Evolutionary conservation across 2,888 invertebrate species (phyloP).

Genomic region (Pachliopta kotzebuea): DNA sequence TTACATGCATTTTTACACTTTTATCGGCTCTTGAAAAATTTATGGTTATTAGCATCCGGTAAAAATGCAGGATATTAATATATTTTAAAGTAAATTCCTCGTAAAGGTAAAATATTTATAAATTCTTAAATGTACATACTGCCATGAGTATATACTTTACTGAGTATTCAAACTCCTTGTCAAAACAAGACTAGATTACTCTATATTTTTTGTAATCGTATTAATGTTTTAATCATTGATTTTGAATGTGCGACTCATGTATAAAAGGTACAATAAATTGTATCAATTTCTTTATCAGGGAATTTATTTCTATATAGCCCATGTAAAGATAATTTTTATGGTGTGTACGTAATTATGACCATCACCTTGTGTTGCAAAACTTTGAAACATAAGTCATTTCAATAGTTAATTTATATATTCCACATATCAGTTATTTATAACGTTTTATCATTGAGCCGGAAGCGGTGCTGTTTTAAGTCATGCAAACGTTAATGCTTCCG

Average conservation of each 20-base stretch:
- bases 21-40: background rate
- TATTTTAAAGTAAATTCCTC: background rate
- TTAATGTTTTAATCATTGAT: background rate
- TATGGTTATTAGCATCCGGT: background rate
- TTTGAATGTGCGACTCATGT: background rate
- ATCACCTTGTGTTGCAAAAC: background rate
- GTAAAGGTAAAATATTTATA: no score
- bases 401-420: no score
- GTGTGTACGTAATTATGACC: background rate
- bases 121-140: no score
- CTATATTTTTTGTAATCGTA: background rate
- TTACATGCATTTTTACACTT: background rate
- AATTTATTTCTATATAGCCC: slow-evolving; percentile 2
- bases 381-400: background rate
- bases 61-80: background rate
- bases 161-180: background rate
- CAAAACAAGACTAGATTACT: background rate
- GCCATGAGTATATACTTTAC: background rate
- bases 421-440: no score
- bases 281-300: background rate
- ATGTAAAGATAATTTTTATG: background rate
- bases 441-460: background rate
- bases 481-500: background rate
- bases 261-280: background rate
- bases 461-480: background rate